These are phyloP conservation scores for Tetramorium parvispinum DNA, from an alignment of 1,140 invertebrate genomes.

Conservation along the genomic window DNA sequence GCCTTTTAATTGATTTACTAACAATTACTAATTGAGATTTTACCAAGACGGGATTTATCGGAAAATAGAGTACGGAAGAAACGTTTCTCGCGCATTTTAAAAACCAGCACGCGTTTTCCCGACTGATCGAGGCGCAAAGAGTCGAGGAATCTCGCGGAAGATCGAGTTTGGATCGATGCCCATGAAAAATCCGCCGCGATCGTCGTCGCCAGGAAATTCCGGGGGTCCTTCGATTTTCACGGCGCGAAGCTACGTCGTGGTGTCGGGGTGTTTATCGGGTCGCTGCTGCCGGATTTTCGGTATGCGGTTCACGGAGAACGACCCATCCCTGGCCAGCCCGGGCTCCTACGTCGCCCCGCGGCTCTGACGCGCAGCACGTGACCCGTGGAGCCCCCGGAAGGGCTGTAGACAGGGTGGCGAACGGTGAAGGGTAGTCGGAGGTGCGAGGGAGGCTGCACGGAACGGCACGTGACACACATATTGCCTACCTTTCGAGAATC, in stretches of 20 bases:
- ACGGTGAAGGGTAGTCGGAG: slow-evolving; percentile 20
- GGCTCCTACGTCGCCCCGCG: slow-evolving; percentile 52
- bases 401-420: slow-evolving; percentile 32
- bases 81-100: slow-evolving; percentile 5
- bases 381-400: slow-evolving; percentile 52
- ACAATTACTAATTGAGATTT: neutral
- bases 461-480: slow-evolving; percentile 78
- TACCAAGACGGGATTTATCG: neutral
- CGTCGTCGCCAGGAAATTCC: slow-evolving; percentile 61
- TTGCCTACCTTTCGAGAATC: slow-evolving; percentile 72
- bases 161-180: slow-evolving; percentile 71
- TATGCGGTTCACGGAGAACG: slow-evolving; percentile 75
- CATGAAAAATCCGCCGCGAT: slow-evolving; percentile 67
- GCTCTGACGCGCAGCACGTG: slow-evolving; percentile 73
- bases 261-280: slow-evolving; percentile 74
- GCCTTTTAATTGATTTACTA: neutral
- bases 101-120: slow-evolving; percentile 1
- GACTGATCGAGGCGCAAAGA: neutral
- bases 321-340: slow-evolving; percentile 57
- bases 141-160: slow-evolving; percentile 26
- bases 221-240: slow-evolving; percentile 59
- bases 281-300: slow-evolving; percentile 51
- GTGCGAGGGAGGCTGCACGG: slow-evolving; percentile 41
- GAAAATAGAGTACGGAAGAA: neutral
- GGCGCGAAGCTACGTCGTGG: slow-evolving; percentile 36